Conservation (phyloP, 2,113 vertebrate species). For the Myotis davidii region DNA sequence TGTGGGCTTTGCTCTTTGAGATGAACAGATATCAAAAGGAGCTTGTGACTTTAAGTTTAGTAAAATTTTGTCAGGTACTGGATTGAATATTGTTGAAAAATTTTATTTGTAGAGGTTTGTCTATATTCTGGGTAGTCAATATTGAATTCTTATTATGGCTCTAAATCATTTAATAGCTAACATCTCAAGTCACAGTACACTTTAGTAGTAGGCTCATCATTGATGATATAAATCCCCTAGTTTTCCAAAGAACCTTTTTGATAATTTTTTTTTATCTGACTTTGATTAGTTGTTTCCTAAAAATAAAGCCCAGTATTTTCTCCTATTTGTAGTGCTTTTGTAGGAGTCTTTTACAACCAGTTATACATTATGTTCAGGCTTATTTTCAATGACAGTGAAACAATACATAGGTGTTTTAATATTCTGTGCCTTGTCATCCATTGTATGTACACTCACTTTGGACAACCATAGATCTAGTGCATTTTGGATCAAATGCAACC, state of each 20-base stretch:
- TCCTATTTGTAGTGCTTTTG: not conserved
- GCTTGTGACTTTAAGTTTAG: not conserved
- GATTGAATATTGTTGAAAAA: not conserved
- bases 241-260: not conserved
- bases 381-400: not conserved
- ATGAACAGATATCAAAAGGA: too few relatives aligned
- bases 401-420: not conserved
- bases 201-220: not conserved
- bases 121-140: not conserved
- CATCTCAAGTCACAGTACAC: not conserved
- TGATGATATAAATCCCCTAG: not conserved
- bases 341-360: not conserved
- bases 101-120: not conserved
- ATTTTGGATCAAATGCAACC: not conserved
- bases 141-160: not conserved
- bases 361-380: not conserved
- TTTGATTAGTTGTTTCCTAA: not conserved
- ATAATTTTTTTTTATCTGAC: not conserved
- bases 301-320: not conserved
- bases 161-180: not conserved
- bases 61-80: not conserved
- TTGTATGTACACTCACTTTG: not conserved
- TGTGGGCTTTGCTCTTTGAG: too few relatives aligned
- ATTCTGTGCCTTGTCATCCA: not conserved
- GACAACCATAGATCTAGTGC: not conserved